Evolutionary conservation across 2,888 invertebrate species (phyloP), one percentile per base, ranked within the genome.

Genomic region (Mayetiola destructor): DNA sequence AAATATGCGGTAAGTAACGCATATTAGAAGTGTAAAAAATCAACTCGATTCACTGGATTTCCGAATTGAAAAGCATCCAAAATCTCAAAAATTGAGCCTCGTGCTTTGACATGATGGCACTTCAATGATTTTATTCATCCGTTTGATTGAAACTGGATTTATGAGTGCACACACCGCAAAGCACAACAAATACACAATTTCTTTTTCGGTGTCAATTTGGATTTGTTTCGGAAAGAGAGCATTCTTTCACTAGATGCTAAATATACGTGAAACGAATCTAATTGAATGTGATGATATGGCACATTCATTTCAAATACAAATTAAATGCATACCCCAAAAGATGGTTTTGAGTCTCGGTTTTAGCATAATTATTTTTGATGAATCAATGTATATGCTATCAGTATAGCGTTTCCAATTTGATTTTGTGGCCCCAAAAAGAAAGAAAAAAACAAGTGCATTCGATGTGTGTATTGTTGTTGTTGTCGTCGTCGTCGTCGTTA

Each of bases 1-100:
- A 59, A 59, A 61, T 59, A 57, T 59, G 58, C 60, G 57, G 59
- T 58, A 60, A 59, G 60, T 59, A 59, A 61, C 59, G 60, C 60
- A 59, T 57, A 54, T 59, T 59, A 57, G 32, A 8, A 42, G 12
- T 21, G 39, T 40, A 30, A 9, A 29, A 40, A 32, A 40, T 21
- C 29, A 40, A 30, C 37, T 36, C 20, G 36, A 55, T 30, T 30
- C 20, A 20, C 30, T 20, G 18, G 29, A 48, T n/a, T n/a, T n/a
- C n/a, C n/a, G n/a, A n/a, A n/a, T n/a, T n/a, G n/a, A n/a, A n/a
- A n/a, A n/a, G n/a, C n/a, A 56, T 56, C 30, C 40, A 56, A 56
- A 30, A 32, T 29, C 18, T 30, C 30, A 53, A 30, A 10, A 20
- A 12, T 32, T 53, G n/a, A 30, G n/a, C n/a, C n/a, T n/a, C n/a